A percentile compares a stretch with the other conserved stretches of the same genome.
Evolutionary conservation across 2,113 vertebrate genomes (phyloP).

Genomic region (Gavia stellata): DNA sequence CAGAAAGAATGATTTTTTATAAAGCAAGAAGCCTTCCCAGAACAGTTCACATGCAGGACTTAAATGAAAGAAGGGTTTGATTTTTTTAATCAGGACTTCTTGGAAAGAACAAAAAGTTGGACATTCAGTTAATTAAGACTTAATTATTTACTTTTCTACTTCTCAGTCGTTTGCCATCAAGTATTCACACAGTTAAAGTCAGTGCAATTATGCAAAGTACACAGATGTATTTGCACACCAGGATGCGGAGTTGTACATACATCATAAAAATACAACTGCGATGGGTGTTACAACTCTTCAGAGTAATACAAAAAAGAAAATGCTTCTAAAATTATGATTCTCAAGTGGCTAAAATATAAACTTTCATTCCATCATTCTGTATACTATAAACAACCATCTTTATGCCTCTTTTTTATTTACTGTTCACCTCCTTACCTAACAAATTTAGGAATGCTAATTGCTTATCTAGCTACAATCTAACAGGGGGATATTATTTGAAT

Average conservation of each 20-base stretch:
- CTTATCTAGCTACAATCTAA: not conserved
- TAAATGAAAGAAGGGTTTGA: not conserved
- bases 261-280: not conserved
- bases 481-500: not conserved
- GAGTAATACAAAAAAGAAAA: not conserved
- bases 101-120: not conserved
- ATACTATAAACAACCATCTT: not conserved
- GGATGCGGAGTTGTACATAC: not conserved
- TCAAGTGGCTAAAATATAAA: not conserved
- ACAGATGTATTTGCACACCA: not conserved
- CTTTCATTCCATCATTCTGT: not conserved
- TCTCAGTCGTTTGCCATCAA: not conserved
- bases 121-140: not conserved
- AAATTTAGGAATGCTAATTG: not conserved
- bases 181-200: not conserved
- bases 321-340: not conserved
- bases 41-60: not conserved
- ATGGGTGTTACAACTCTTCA: not conserved
- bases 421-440: not conserved
- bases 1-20: not conserved
- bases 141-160: not conserved
- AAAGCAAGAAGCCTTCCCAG: not conserved
- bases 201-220: not conserved
- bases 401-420: not conserved
- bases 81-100: not conserved